Base-by-base conservation (phyloP, 2,888 invertebrate genomes). In the Drosophila lacicola region DNA sequence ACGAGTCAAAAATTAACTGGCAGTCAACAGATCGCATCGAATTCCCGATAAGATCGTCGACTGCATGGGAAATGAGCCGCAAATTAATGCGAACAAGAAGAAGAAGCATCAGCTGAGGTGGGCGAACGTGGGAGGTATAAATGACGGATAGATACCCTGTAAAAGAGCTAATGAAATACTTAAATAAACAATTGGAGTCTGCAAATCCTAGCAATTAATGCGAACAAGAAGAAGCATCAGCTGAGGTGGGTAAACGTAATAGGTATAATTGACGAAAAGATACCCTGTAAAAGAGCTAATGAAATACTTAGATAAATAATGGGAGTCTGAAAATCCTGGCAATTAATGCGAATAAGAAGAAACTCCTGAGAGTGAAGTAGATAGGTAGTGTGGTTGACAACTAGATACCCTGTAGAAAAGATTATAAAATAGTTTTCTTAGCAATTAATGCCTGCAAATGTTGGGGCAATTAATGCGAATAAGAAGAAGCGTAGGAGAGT, bases 41-140 rank as follows among this genome's bases (percentile, higher is more conserved):
- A 34, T 6, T 21, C 44, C 13, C 10, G 49, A 66, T 44, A 37
- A 50, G 54, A 67, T 73, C 71, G 14, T n/a, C 29, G 51, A 37
- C 4, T 45, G 54, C 21, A 10, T 36, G 9, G 5, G 5, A 47
- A 50, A 60, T 60, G 49, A 44, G 46, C 29, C 14, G 3, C 5
- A 34, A 37, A 61, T 57, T 25, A 34, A 34, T 39, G 17, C 17
- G 14, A 51, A 39, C 37, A n/a, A 21, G 21, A 1, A 17, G 41
- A 14, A 2, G 13, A 34, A 49, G 4, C 13, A 3, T 14, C 9
- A 41, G 42, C 8, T 8, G 3, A 5, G n/a, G 0, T 29, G 29
- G 29, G 8, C 8, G 0, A 29, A 8, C 29, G 29, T 29, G 2
- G 29, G 25, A 2, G 25, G 25, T 6, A 6, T 25, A 1, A 25